These are phyloP conservation scores for Strix occidentalis DNA, from an alignment of 2,797 vertebrate genomes.

Conservation along the genomic window DNA sequence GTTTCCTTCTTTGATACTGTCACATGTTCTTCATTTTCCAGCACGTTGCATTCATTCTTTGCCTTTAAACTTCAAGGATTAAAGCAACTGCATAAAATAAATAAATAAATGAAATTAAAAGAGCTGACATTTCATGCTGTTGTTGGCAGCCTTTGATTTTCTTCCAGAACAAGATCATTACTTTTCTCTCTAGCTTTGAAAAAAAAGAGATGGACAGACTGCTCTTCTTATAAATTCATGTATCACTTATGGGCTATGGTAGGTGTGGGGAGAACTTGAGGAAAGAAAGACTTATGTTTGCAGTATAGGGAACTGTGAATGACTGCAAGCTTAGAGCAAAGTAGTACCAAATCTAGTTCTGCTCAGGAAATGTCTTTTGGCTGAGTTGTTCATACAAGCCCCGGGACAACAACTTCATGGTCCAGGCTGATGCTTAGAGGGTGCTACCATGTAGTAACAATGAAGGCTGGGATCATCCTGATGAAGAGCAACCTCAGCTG, in stretches of 20 bases:
- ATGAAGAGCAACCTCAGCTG: background rate
- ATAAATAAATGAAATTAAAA: slow-evolving; percentile 76
- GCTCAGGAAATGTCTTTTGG: background rate
- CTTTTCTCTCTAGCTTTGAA: slow-evolving; percentile 45
- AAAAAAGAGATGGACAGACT: slow-evolving; percentile 36
- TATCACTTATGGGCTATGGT: slow-evolving; percentile 23
- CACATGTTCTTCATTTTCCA: slow-evolving; percentile 76
- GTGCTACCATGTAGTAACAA: background rate
- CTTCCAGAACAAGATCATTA: slow-evolving; percentile 76
- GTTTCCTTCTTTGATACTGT: slow-evolving; percentile 76
- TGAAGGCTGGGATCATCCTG: background rate
- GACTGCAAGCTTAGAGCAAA: background rate
- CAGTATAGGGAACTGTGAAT: background rate
- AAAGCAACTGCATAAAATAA: slow-evolving; percentile 75
- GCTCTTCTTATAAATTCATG: slow-evolving; percentile 25
- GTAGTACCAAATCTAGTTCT: background rate
- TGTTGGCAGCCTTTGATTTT: slow-evolving; percentile 76
- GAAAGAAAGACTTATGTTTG: background rate
- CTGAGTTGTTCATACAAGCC: background rate
- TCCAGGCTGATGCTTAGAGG: background rate
- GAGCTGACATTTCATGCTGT: slow-evolving; percentile 72
- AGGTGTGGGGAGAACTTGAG: background rate
- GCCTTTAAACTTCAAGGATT: slow-evolving; percentile 80
- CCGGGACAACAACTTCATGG: background rate
- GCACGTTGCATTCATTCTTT: slow-evolving; percentile 71